A percentile compares a stretch with the other conserved stretches of the same genome.
Conservation (phyloP, 2,797 vertebrate species). For the Staurois parvus region DNA sequence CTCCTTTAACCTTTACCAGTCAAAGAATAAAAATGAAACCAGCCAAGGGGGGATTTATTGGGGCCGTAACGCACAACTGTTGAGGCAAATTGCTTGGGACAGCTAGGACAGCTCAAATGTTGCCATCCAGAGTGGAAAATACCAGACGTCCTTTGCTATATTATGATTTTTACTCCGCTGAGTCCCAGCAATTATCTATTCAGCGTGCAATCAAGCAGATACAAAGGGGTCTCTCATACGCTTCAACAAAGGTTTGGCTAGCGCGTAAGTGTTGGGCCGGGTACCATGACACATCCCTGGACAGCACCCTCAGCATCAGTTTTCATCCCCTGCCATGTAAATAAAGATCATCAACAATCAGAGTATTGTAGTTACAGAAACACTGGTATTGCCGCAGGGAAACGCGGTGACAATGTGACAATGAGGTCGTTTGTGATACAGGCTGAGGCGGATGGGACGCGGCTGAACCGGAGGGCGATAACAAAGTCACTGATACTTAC, state of each 20-base stretch:
- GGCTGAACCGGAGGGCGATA: slow-evolving; percentile 65
- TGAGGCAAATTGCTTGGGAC: slow-evolving; percentile 43
- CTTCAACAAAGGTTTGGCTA: slow-evolving; percentile 63
- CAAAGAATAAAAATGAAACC: slow-evolving; percentile 40
- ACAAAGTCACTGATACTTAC: slow-evolving; percentile 77
- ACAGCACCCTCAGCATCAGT: slow-evolving; percentile 66
- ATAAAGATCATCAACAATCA: slow-evolving; percentile 69
- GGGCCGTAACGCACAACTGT: slow-evolving; percentile 32
- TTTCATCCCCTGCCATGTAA: slow-evolving; percentile 68
- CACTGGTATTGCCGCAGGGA: slow-evolving; percentile 64
- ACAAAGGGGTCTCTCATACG: slow-evolving; percentile 71
- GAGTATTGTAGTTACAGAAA: slow-evolving; percentile 66
- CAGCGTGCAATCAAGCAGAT: slow-evolving; percentile 68
- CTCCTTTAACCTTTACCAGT: slow-evolving; percentile 32
- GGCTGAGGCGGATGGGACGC: slow-evolving; percentile 49
- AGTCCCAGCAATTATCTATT: slow-evolving; percentile 69
- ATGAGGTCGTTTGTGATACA: slow-evolving; percentile 62
- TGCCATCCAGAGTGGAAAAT: slow-evolving; percentile 32
- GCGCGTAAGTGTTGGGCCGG: slow-evolving; percentile 64
- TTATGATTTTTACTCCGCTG: slow-evolving; percentile 67
- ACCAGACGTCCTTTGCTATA: slow-evolving; percentile 54
- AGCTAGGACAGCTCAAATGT: slow-evolving; percentile 42
- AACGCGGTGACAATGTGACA: slow-evolving; percentile 69
- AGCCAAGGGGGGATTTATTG: slow-evolving; percentile 18
- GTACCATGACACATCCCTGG: slow-evolving; percentile 59